phyloP scores from a whole-genome alignment of 2,888 invertebrate genomes.

The Tenthredo amoena region DNA sequence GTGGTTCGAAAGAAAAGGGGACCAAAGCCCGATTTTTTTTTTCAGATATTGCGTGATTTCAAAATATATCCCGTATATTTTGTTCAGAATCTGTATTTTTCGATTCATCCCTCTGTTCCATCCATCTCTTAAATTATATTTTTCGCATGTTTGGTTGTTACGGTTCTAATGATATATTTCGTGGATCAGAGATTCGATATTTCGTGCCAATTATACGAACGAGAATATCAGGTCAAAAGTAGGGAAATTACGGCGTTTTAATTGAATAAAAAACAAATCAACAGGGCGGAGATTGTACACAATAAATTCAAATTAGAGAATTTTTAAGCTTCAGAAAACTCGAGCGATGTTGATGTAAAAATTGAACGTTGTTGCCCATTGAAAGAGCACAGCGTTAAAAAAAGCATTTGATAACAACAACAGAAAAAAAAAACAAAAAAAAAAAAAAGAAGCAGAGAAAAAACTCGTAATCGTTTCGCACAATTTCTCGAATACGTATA shows the following conservation, averaged over 20 bases:
- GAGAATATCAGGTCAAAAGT: not conserved
- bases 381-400: slow-evolving; percentile 11
- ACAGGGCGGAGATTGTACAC: slow-evolving; percentile 28
- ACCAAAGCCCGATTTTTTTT: not conserved
- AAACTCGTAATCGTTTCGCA: slow-evolving; percentile 10
- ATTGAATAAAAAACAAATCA: slow-evolving; percentile 37
- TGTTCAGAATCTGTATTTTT: not conserved
- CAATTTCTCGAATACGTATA: slow-evolving; percentile 33
- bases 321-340: slow-evolving; percentile 43
- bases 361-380: slow-evolving; percentile 33
- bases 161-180: slow-evolving; percentile 18
- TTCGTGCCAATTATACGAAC: slow-evolving; percentile 18
- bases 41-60: not conserved
- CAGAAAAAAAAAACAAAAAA: not conserved
- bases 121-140: not conserved
- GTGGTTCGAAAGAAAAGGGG: not conserved
- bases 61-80: not conserved
- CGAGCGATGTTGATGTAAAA: slow-evolving; percentile 42
- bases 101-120: not conserved
- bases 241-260: slow-evolving; percentile 24
- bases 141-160: not conserved
- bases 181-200: slow-evolving; percentile 20
- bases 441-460: not conserved
- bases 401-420: slow-evolving; percentile 6
- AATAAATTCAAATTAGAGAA: slow-evolving; percentile 38